phyloP scores from a whole-genome alignment of 2,113 vertebrate genomes.

The Myrmecophaga tridactyla region DNA sequence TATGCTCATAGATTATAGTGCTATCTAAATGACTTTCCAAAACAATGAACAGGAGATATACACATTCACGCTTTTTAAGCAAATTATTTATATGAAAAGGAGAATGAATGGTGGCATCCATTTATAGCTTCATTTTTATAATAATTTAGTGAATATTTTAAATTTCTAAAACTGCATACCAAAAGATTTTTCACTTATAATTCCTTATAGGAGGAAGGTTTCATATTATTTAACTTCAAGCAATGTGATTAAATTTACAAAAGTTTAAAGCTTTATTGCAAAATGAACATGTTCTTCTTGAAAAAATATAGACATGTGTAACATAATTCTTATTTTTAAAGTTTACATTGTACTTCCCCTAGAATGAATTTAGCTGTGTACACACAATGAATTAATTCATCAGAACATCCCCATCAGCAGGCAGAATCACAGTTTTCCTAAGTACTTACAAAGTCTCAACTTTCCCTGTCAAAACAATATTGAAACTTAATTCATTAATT shows the following conservation, averaged over 20 bases:
- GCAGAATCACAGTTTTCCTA: not conserved
- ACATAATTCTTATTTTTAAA: not conserved
- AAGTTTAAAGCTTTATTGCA: not conserved
- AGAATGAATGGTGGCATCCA: not conserved
- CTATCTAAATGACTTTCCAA: not conserved
- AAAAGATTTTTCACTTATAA: not conserved
- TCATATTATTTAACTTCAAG: not conserved
- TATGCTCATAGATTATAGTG: not conserved
- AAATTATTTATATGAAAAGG: not conserved
- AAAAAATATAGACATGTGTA: not conserved
- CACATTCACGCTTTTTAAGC: not conserved
- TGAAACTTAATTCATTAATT: constrained; percentile 50
- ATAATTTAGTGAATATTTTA: not conserved
- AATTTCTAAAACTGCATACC: not conserved
- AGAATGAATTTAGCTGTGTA: not conserved
- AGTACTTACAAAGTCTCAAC: not conserved
- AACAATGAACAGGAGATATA: not conserved
- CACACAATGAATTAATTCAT: not conserved
- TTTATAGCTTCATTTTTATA: not conserved
- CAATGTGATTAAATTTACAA: not conserved
- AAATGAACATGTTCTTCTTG: not conserved
- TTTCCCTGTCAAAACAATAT: not conserved
- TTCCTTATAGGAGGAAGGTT: not conserved
- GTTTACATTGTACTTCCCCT: not conserved
- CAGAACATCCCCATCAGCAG: not conserved